Percentiles rank a stretch among this genome's conserved stretches.
Evolutionary conservation across 1,140 invertebrate genomes (phyloP).

Genomic region (Eueides isabella): DNA sequence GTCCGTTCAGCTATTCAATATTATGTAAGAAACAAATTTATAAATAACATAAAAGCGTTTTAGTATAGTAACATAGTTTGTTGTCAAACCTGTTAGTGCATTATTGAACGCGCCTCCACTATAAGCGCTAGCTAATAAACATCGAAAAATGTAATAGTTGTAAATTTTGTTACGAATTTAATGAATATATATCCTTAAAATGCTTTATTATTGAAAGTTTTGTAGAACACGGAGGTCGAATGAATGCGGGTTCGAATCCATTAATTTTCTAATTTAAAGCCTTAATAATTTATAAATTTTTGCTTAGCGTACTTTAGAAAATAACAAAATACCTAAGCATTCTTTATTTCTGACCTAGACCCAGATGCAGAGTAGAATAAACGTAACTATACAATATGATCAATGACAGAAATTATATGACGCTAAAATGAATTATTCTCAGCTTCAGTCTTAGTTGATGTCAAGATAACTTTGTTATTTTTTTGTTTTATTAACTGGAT

Average conservation of each 20-base stretch:
- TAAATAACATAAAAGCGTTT: background rate
- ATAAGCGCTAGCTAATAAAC: background rate
- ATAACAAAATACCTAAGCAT: background rate
- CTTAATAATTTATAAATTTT: background rate
- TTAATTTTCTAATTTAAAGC: no score
- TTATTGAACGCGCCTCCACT: background rate
- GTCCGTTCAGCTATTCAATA: background rate
- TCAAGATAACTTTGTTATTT: background rate
- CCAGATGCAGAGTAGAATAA: background rate
- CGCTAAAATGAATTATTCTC: background rate
- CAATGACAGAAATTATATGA: background rate
- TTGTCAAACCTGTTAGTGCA: constrained; percentile 10
- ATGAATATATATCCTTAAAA: no score
- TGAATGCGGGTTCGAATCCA: no score
- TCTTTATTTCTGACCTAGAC: background rate
- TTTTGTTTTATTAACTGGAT: no score
- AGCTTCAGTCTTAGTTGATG: background rate
- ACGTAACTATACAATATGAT: background rate
- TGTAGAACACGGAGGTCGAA: no score
- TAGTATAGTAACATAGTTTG: background rate
- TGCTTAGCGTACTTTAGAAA: background rate
- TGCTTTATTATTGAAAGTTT: no score
- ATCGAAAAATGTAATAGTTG: background rate
- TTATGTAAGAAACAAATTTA: constrained; percentile 4
- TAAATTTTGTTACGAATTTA: no score